Base-by-base conservation (phyloP, 2,888 invertebrate species). In the Criorhina ranunculi region DNA sequence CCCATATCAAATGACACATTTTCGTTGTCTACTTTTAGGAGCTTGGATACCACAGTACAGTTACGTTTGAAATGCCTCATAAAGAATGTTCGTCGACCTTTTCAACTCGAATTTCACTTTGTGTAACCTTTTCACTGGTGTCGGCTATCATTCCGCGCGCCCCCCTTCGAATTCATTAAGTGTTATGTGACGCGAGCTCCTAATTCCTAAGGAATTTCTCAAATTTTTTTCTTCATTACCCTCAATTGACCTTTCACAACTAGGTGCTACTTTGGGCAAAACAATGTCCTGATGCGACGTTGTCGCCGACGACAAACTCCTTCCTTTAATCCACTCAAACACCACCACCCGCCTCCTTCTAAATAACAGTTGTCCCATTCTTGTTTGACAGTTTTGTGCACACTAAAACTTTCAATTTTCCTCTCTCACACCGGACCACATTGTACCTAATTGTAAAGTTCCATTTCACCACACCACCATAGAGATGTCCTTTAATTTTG, bases 381-480 rank as follows among this genome's bases (percentile, higher is more conserved):
- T 67, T 55, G 67, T 69, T 83, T 67, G 83, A 79, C 79, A 79
- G 77, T 83, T 83, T 83, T 79, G 62, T 62, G 49, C 60, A 60
- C 60, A 60, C 73, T 62, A 79, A 83, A 79, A 79, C 79, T 73
- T 83, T 83, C 83, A 79, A 67, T 79, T 83, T 69, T 49, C 77
- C 79, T 83, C 73, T 80, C 49, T 79, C 46, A 53, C 66, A 60
- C 66, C 57, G 64, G n/a, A 79, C 83, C 83, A 64, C 83, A 83
- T 79, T 79, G 55, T 75, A 83, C 78, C 79, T 79, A 83, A 83
- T 83, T 83, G 83, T 78, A 79, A 79, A 75, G 73, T 83, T 83
- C 73, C 64, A 51, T 64, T 53, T 49, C 55, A 53, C 46, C 40
- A 57, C 35, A 73, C 73, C n/a, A n/a, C n/a, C n/a, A n/a, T n/a